Percentiles rank a stretch among this genome's conserved stretches.
phyloP scores from a whole-genome alignment of 1,140 invertebrate species.

The Drosophila suzukii region DNA sequence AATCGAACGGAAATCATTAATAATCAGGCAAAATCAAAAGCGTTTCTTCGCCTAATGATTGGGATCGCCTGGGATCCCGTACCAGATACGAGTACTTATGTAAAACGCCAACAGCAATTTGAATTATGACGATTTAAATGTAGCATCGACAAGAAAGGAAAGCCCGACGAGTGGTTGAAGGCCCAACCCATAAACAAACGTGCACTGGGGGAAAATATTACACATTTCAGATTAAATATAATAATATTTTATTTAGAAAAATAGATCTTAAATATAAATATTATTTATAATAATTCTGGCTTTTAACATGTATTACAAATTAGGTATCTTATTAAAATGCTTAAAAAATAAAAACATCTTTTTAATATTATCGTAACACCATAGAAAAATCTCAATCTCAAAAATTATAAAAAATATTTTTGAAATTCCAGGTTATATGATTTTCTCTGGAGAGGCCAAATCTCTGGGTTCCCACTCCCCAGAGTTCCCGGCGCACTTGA shows the following conservation, averaged over 20 bases:
- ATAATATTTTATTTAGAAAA: too few species aligned
- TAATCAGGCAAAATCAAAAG: constrained; percentile 70
- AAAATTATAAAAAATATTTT: background rate
- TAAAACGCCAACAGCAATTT: constrained; percentile 52
- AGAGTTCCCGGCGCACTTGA: constrained; percentile 32
- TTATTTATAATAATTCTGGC: too few species aligned
- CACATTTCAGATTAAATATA: too few species aligned
- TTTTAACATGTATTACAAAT: too few species aligned
- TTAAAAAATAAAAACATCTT: too few species aligned
- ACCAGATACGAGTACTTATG: constrained; percentile 33
- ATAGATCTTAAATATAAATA: too few species aligned
- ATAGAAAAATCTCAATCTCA: background rate
- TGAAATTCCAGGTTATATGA: background rate
- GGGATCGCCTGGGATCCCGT: constrained; percentile 39
- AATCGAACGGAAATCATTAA: constrained; percentile 82
- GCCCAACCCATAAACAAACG: constrained; percentile 17
- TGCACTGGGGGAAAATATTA: constrained; percentile 20
- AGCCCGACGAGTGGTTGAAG: constrained; percentile 4
- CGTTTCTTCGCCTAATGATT: constrained; percentile 71
- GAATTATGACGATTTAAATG: constrained; percentile 61
- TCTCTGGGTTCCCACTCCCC: constrained; percentile 14
- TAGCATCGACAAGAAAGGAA: constrained; percentile 43
- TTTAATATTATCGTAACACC: too few species aligned
- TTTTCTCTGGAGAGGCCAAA: constrained; percentile 4
- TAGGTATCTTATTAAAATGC: too few species aligned